Percentiles rank a stretch among this genome's conserved stretches.
These are phyloP conservation scores for Dasyprocta punctata DNA, from an alignment of 2,113 vertebrate genomes.

Conservation along the genomic window DNA sequence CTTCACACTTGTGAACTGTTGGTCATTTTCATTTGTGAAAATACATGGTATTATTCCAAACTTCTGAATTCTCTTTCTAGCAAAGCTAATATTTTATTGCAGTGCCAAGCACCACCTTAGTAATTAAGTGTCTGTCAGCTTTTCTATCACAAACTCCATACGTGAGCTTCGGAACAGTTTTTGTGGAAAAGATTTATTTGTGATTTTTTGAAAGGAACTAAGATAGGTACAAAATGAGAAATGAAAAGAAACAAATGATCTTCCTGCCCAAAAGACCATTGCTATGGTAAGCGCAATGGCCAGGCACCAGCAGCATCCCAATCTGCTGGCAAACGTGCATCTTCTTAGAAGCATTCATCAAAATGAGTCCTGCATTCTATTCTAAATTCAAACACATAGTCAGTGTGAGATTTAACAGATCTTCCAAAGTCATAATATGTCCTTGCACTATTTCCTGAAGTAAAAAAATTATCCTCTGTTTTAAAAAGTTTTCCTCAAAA, in stretches of 20 bases:
- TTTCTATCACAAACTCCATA: neutral
- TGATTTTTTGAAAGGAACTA: constrained; percentile 26
- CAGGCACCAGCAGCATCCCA: neutral
- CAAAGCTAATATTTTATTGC: neutral
- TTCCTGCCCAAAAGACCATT: neutral
- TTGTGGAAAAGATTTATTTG: constrained; percentile 40
- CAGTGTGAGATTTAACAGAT: neutral
- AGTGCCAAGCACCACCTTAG: neutral
- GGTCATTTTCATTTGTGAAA: neutral
- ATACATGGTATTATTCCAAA: neutral
- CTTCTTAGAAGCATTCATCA: neutral
- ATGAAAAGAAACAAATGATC: neutral
- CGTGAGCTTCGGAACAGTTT: neutral
- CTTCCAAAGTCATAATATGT: constrained; percentile 64
- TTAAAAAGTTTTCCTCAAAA: constrained; percentile 38
- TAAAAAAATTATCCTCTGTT: constrained; percentile 52
- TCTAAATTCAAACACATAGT: neutral
- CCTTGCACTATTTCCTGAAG: constrained; percentile 31
- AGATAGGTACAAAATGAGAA: neutral
- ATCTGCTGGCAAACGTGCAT: fast-evolving
- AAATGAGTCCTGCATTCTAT: constrained; percentile 23
- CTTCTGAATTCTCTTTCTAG: neutral
- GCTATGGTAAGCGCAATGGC: neutral
- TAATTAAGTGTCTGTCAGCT: constrained; percentile 36
- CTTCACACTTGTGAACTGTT: neutral